Evolutionary conservation across 37 sponge, comb jelly and placozoan genomes (phyloP).

Genomic region (Petrosia ficiformis): DNA sequence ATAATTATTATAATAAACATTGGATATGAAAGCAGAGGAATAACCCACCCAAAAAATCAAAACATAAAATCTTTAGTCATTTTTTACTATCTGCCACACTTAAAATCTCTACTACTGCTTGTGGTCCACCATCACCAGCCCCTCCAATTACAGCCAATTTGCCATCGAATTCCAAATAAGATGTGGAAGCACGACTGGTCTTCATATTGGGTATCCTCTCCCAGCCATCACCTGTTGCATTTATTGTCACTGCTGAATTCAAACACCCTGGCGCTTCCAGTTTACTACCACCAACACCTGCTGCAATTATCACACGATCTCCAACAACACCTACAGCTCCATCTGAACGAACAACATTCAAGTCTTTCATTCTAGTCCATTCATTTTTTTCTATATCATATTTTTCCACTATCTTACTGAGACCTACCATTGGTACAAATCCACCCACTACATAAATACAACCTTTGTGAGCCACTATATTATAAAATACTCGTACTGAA

Average conservation of each 20-base stretch:
- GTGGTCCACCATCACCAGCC: slow-evolving; percentile 65
- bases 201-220: slow-evolving; percentile 35
- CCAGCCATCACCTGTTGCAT: background rate
- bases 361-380: slow-evolving; percentile 52
- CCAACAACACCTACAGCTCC: slow-evolving; percentile 52
- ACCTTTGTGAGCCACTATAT: slow-evolving; percentile 44
- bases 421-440: slow-evolving; percentile 45
- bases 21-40: background rate
- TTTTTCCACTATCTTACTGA: slow-evolving; percentile 57
- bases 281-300: slow-evolving; percentile 37
- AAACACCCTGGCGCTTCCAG: background rate
- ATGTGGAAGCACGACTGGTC: slow-evolving; percentile 36
- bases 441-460: slow-evolving; percentile 69
- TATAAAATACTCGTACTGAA: slow-evolving; percentile 47
- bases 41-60: background rate
- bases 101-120: slow-evolving; percentile 41
- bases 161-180: slow-evolving; percentile 35
- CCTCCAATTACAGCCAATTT: slow-evolving; percentile 61
- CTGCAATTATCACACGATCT: slow-evolving; percentile 43
- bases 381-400: slow-evolving; percentile 52
- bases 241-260: background rate
- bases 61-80: background rate
- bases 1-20: background rate
- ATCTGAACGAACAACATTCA: slow-evolving; percentile 50
- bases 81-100: slow-evolving; percentile 6